Base-by-base conservation (phyloP, 2,888 invertebrate genomes). In the Crioceris asparagi region DNA sequence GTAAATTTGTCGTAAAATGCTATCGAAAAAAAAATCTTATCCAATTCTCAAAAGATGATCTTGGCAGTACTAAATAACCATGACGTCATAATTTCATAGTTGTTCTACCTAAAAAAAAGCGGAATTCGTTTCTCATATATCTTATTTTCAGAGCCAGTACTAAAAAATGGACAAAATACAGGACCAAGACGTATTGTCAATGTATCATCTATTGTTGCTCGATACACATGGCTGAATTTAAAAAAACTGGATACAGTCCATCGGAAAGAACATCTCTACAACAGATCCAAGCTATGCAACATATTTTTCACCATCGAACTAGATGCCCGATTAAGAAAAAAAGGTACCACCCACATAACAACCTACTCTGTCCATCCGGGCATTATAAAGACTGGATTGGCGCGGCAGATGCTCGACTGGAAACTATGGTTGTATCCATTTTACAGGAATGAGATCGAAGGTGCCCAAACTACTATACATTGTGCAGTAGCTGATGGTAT, bases 321-420 rank as follows among this genome's bases (percentile, higher is more conserved):
- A 16, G 50, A 49, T n/a, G 39, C 35, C 8, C 48, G 39, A 43
- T 35, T 55, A 7, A n/a, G n/a, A n/a, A n/a, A n/a, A n/a, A n/a
- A n/a, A n/a, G 33, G 43, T 36, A 46, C 44, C 8, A 50, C 48
- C 7, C 47, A 43, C 4, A 48, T 54, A 8, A 52, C 52, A 2
- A 43, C 47, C 5, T 55, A 56, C 35, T 46, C 50, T 14, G 6
- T 56, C 16, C 55, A 56, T 42, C 56, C 56, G 21, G 56, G 56
- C 16, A 46, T 45, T 11, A 49, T 54, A 5, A 21, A 33, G 11
- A 51, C 50, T 2, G 45, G 47, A 11, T 32, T 39, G 11, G 32
- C n/a, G n/a, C n/a, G n/a, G n/a, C n/a, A n/a, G n/a, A n/a, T n/a
- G n/a, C n/a, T n/a, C n/a, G n/a, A n/a, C n/a, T n/a, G n/a, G 23